These are phyloP conservation scores for Polyploca ridens DNA, from an alignment of 2,888 invertebrate genomes.

Conservation along the genomic window DNA sequence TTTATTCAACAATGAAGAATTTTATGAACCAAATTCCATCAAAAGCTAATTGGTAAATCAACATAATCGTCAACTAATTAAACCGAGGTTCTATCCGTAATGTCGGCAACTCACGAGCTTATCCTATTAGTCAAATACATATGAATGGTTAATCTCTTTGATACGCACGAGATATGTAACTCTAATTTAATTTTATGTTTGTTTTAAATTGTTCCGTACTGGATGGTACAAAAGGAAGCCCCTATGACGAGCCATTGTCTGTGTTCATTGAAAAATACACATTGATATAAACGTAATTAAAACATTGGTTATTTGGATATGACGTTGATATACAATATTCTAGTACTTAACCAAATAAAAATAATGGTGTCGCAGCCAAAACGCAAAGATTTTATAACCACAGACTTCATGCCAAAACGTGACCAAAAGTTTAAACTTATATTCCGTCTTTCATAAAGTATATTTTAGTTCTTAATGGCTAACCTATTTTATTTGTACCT, in stretches of 20 bases:
- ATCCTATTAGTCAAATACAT: neutral
- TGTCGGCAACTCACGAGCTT: neutral
- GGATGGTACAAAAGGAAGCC: neutral
- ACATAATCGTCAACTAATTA: neutral
- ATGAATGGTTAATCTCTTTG: slow-evolving; percentile 7
- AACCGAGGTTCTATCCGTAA: neutral
- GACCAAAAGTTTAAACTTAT: too few relatives aligned
- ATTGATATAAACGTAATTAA: neutral
- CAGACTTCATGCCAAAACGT: too few relatives aligned
- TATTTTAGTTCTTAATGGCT: too few relatives aligned
- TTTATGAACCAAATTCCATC: neutral
- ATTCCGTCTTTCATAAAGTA: too few relatives aligned
- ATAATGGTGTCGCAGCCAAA: too few relatives aligned
- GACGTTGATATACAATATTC: neutral
- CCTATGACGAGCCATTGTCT: neutral
- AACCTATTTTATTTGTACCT: too few relatives aligned
- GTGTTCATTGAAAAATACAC: neutral
- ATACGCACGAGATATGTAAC: neutral
- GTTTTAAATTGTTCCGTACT: neutral
- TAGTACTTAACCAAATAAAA: too few relatives aligned
- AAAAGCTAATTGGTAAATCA: slow-evolving; percentile 3
- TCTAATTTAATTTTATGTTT: neutral
- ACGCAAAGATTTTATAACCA: too few relatives aligned
- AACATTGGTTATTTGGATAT: neutral
- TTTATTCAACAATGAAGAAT: neutral